These are phyloP conservation scores for Chironomus striatipennis DNA, from an alignment of 1,140 invertebrate genomes.

Conservation along the genomic window DNA sequence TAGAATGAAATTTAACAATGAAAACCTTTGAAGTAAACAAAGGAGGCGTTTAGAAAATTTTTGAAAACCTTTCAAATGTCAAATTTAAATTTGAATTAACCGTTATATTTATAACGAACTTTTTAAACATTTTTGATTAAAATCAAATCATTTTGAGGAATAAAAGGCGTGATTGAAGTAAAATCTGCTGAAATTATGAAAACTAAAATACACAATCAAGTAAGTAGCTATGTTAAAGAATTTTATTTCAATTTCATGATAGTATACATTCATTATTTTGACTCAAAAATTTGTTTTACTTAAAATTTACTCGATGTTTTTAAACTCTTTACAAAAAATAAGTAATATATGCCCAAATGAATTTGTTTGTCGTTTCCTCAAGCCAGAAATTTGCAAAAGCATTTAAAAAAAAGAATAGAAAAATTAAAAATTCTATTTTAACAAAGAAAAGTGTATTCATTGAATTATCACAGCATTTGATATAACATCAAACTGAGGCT, in stretches of 20 bases:
- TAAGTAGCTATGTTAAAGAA: constrained; percentile 8
- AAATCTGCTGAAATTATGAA: neutral
- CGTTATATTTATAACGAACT: too few species aligned
- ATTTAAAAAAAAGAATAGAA: neutral
- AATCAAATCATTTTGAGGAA: too few species aligned
- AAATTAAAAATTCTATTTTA: neutral
- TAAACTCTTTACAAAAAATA: neutral
- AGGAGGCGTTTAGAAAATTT: too few species aligned
- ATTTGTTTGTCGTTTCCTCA: neutral
- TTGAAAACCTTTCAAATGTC: too few species aligned
- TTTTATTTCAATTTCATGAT: constrained; percentile 15
- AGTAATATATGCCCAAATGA: neutral
- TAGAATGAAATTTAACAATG: too few species aligned
- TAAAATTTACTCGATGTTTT: constrained; percentile 9
- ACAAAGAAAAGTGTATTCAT: neutral
- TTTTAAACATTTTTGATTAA: too few species aligned
- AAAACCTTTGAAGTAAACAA: too few species aligned
- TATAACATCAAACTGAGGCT: neutral
- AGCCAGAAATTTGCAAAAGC: constrained; percentile 7
- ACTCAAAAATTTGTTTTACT: neutral
- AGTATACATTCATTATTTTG: constrained; percentile 11
- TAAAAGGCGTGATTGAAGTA: too few species aligned
- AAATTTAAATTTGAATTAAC: too few species aligned
- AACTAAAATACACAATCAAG: neutral
- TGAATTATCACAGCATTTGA: neutral